Percentiles rank a stretch among this genome's conserved stretches.
These are phyloP conservation scores for Drosophila gunungcola DNA, from an alignment of 1,140 invertebrate species.

Conservation along the genomic window DNA sequence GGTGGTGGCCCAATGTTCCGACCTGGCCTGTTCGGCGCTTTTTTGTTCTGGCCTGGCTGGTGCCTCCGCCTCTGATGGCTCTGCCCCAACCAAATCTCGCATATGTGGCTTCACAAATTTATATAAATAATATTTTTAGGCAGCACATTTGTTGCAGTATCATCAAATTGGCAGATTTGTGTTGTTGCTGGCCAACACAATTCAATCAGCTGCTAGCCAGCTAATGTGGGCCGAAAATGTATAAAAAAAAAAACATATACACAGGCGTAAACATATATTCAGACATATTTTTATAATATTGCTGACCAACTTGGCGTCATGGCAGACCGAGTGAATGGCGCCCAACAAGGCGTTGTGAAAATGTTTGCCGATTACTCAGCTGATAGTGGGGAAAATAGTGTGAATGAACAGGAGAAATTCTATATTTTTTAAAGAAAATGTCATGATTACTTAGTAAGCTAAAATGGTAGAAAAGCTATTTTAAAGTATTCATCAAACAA, in stretches of 20 bases:
- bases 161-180: constrained; percentile 81
- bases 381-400: constrained; percentile 21
- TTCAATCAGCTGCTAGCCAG: constrained; percentile 75
- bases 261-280: constrained; percentile 25
- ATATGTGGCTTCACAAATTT: constrained; percentile 57
- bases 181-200: constrained; percentile 77
- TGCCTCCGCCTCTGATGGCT: constrained; percentile 16
- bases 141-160: constrained; percentile 81
- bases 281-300: constrained; percentile 26
- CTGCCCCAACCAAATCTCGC: constrained; percentile 24
- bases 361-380: constrained; percentile 27
- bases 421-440: constrained; percentile 5
- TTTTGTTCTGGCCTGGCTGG: constrained; percentile 19
- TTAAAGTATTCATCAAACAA: not conserved
- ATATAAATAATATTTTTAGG: constrained; percentile 76
- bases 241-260: constrained; percentile 24
- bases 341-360: constrained; percentile 44
- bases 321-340: constrained; percentile 60
- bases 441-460: not conserved
- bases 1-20: constrained; percentile 67
- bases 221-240: constrained; percentile 40
- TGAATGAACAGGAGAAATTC: constrained; percentile 26
- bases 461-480: no score
- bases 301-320: constrained; percentile 24
- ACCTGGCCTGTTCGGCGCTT: constrained; percentile 39